These are phyloP conservation scores for Orcinus orca DNA, from an alignment of 2,113 vertebrate species.

Conservation along the genomic window DNA sequence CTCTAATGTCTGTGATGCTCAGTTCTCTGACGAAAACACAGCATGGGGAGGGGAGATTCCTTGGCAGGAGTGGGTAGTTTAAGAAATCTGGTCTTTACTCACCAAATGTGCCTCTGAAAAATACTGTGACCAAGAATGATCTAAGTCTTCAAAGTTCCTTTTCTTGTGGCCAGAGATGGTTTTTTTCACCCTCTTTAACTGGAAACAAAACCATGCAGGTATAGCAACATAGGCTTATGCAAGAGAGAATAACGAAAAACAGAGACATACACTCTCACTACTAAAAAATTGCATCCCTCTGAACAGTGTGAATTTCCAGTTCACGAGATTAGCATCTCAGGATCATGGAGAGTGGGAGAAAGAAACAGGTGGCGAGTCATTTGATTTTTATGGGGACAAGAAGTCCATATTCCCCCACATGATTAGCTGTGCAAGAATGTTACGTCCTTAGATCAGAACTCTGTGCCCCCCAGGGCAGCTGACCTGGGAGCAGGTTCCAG, in stretches of 20 bases:
- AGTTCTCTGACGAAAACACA: background rate
- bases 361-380: too few species aligned
- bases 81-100: rapidly evolving
- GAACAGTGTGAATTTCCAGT: background rate
- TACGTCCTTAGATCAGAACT: rapidly evolving
- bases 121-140: background rate
- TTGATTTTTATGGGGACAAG: background rate
- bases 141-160: background rate
- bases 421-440: rapidly evolving
- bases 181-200: background rate
- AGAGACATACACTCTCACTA: background rate
- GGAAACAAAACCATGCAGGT: background rate
- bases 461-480: background rate
- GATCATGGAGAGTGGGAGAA: background rate
- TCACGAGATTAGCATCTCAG: background rate
- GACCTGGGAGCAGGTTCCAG: background rate
- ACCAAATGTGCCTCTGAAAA: background rate
- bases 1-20: rapidly evolving
- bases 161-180: background rate
- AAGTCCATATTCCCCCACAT: background rate
- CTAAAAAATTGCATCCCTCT: background rate
- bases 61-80: background rate
- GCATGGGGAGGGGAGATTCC: rapidly evolving
- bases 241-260: background rate
- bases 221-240: background rate